phyloP scores from a whole-genome alignment of 2,113 vertebrate genomes.

The Fulmarus glacialis region DNA sequence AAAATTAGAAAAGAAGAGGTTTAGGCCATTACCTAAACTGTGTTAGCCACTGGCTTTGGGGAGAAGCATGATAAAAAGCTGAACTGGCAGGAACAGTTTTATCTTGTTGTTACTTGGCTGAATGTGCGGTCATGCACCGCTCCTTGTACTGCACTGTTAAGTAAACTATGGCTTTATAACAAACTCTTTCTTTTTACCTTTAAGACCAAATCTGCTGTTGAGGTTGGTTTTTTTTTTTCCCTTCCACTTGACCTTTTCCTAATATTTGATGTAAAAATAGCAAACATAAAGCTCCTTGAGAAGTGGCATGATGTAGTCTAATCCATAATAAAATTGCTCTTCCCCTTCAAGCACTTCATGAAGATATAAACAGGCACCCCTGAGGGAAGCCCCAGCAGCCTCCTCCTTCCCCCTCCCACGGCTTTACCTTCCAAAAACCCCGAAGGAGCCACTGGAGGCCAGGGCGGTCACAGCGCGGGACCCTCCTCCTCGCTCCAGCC shows the following conservation, averaged over 20 bases:
- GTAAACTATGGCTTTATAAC: background rate
- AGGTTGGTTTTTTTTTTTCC: background rate
- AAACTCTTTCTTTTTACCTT: background rate
- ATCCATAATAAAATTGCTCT: background rate
- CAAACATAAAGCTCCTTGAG: background rate
- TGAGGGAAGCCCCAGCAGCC: background rate
- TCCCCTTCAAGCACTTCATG: background rate
- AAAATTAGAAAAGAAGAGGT: background rate
- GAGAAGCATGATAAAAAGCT: background rate
- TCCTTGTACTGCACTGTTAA: background rate
- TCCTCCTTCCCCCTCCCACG: background rate
- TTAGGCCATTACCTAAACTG: background rate
- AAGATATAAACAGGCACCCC: background rate
- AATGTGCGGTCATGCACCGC: background rate
- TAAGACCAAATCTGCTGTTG: background rate
- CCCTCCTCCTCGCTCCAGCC: background rate
- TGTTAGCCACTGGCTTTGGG: background rate
- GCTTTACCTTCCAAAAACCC: background rate
- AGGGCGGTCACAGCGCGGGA: accelerated
- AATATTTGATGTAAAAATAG: background rate
- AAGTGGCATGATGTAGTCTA: background rate
- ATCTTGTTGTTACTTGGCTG: background rate
- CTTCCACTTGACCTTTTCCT: background rate
- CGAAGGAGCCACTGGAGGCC: background rate
- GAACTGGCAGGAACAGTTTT: background rate